phyloP scores from a whole-genome alignment of 1,140 invertebrate species.

The Orussus abietinus region DNA sequence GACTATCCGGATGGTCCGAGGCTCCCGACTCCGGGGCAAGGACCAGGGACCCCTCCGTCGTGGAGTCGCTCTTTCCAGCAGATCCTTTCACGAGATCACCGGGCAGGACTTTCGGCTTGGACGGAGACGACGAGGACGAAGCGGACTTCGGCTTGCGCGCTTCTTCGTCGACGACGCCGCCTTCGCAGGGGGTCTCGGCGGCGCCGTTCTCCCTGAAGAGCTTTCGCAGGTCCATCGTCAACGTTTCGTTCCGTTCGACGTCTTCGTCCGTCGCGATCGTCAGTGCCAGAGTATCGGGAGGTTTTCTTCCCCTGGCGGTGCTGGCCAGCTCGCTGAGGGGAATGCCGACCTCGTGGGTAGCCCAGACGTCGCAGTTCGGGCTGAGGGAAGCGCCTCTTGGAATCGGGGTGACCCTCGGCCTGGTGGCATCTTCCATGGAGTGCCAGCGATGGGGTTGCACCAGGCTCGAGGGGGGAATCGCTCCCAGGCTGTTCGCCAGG shows the following conservation, averaged over 20 bases:
- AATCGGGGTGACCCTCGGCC: slow-evolving; percentile 26
- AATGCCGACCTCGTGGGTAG: slow-evolving; percentile 44
- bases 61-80: too few relatives aligned
- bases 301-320: slow-evolving; percentile 21
- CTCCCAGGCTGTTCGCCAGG: slow-evolving; percentile 61
- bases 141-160: slow-evolving; percentile 14
- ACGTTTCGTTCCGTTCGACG: too few relatives aligned
- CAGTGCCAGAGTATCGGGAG: slow-evolving; percentile 23
- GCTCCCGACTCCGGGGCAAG: slow-evolving; percentile 1
- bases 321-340: slow-evolving; percentile 44
- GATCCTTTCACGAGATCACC: too few relatives aligned
- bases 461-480: slow-evolving; percentile 33
- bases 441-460: slow-evolving; percentile 50
- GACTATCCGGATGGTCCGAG: slow-evolving; percentile 23
- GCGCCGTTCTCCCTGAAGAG: slow-evolving; percentile 26
- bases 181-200: slow-evolving; percentile 1
- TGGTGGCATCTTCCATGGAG: slow-evolving; percentile 59
- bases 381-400: slow-evolving; percentile 32
- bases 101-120: slow-evolving; percentile 8
- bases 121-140: slow-evolving; percentile 24
- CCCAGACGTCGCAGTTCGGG: slow-evolving; percentile 49
- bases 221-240: slow-evolving; percentile 27
- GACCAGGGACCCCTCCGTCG: too few relatives aligned
- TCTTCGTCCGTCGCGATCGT: slow-evolving; percentile 31
- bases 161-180: not conserved